Conservation (phyloP, 2,888 invertebrate species). For the Harmothoe impar region DNA sequence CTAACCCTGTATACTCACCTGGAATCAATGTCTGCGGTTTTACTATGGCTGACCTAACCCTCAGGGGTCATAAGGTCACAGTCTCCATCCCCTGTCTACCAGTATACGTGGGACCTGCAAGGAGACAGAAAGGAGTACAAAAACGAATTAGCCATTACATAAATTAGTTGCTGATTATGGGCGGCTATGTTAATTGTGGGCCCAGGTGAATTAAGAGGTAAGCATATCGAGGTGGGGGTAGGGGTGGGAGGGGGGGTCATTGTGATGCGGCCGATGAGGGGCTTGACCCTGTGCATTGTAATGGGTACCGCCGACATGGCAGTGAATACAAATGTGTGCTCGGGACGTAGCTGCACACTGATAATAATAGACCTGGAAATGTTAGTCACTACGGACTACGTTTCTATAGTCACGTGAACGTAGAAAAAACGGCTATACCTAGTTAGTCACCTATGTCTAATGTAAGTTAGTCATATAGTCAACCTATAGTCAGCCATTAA, state of each 20-base stretch:
- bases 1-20: conserved; percentile 51
- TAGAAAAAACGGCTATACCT: no score
- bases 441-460: no score
- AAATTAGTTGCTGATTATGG: conserved; percentile 24
- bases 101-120: not conserved
- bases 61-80: conserved; percentile 27
- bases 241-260: not conserved
- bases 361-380: no score
- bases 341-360: not conserved
- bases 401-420: no score
- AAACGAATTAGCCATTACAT: not conserved
- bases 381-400: no score
- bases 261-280: not conserved
- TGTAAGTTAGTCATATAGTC: no score
- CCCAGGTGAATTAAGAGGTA: conserved; percentile 12
- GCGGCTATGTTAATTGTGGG: not conserved
- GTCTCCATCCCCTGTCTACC: not conserved
- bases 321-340: conserved; percentile 29
- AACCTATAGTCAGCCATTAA: no score
- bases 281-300: conserved; percentile 30
- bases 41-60: conserved; percentile 54
- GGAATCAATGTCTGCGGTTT: conserved; percentile 51
- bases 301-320: conserved; percentile 13
- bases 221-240: not conserved
- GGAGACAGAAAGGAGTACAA: not conserved